Percentiles rank a stretch among this genome's conserved stretches.
phyloP scores from a whole-genome alignment of 2,113 vertebrate species.

The Mastomys natalensis region DNA sequence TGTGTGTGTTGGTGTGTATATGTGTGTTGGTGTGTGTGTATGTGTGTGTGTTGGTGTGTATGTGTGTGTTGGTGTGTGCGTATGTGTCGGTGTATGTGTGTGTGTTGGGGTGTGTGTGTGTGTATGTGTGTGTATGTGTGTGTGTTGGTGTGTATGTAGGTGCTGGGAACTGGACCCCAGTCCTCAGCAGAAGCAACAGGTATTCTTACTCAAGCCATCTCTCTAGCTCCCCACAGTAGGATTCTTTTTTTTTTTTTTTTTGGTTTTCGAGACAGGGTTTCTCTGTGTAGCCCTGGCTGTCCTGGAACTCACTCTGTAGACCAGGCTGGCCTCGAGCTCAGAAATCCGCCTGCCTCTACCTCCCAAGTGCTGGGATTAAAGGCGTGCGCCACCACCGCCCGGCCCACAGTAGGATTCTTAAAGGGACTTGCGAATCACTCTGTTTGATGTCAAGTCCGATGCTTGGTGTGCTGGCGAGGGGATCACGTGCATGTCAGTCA shows the following conservation, averaged over 20 bases:
- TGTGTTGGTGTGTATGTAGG: not conserved
- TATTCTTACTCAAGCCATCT: not conserved
- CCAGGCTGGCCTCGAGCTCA: no score
- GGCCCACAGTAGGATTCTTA: not conserved
- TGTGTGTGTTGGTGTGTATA: no score
- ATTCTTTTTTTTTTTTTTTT: not conserved
- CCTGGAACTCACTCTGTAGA: no score
- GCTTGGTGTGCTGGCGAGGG: not conserved
- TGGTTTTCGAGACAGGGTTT: no score
- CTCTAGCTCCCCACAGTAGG: no score
- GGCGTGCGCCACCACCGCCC: no score
- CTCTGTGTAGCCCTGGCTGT: no score
- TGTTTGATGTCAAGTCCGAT: not conserved
- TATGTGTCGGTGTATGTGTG: no score
- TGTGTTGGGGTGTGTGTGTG: no score
- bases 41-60: not conserved
- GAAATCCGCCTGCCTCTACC: no score
- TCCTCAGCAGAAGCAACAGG: not conserved
- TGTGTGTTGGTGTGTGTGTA: not conserved
- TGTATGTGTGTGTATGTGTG: not conserved
- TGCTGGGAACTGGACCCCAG: not conserved
- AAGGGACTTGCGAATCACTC: not conserved
- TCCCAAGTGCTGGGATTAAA: no score
- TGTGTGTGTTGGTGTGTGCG: no score
- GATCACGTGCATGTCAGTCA: not conserved